Base-by-base conservation (phyloP, 2,888 invertebrate species). In the Yponomeuta sedellus region DNA sequence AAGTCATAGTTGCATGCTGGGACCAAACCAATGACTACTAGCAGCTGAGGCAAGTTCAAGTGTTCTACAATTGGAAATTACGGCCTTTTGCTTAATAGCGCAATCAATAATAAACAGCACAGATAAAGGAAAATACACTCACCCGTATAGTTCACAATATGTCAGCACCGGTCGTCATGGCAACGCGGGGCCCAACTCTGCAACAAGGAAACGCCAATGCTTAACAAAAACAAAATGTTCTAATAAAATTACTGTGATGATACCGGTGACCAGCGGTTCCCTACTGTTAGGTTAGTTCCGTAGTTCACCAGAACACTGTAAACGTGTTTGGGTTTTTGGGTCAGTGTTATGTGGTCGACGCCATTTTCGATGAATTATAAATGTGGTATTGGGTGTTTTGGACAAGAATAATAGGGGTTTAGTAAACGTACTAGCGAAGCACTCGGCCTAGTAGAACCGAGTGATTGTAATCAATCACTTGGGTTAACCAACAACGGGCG, bases 71-170 rank as follows among this genome's bases (percentile, higher is more conserved):
- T 8, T 34, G 8, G 34, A 8, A 34, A 3, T 8, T 8, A 5
- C 6, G 6, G 8, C 34, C 34, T 34, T 34, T 8, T 1, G 10
- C 34, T 34, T 8, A 25, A 25, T 25, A 8, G 10, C 3, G 8
- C 34, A 34, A 34, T 34, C 34, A 3, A 34, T 34, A 34, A 5
- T 34, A 34, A 34, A 34, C 1, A 34, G 34, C 34, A 34, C 6
- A 34, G 34, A 34, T 6, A 34, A 34, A 34, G 34, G 11, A 59
- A 59, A 59, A 25, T 10, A 10, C 39, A 39, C 88, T 82, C 70
- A 90, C 90, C 82, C 79, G 77, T 73, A 79, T 71, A 75, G 78
- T 83, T 85, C 80, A 87, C 83, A 83, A 82, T 90, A 90, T 90
- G 86, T 83, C 77, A 76, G 76, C 75, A 67, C 76, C 79, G 76